Percentiles rank a stretch among this genome's conserved stretches.
Conservation (phyloP, 2,797 vertebrate species). For the Orestias chungarensis region DNA sequence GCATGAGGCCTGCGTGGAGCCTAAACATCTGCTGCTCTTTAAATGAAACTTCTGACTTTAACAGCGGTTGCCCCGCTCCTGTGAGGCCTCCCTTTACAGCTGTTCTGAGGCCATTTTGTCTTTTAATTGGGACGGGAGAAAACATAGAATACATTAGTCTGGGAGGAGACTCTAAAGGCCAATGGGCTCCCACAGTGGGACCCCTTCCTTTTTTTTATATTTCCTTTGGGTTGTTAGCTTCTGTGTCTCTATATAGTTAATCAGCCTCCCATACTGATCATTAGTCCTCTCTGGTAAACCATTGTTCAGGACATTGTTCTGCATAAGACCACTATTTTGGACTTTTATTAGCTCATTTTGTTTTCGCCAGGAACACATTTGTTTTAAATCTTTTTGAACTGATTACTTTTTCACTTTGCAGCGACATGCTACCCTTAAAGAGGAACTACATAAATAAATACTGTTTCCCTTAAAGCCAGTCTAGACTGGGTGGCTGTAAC, state of each 20-base stretch:
- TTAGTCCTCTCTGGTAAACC: conserved; percentile 24
- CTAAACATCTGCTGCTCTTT: conserved; percentile 84
- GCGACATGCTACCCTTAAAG: conserved; percentile 25
- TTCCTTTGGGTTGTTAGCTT: conserved; percentile 53
- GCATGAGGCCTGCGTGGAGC: conserved; percentile 53
- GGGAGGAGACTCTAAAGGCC: conserved; percentile 66
- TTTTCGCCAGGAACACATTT: conserved; percentile 7
- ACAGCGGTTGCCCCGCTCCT: conserved; percentile 78
- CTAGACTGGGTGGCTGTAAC: conserved; percentile 79
- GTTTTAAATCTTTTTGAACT: conserved; percentile 21
- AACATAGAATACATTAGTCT: conserved; percentile 82
- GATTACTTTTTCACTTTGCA: conserved; percentile 9
- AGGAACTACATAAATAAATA: conserved; percentile 50
- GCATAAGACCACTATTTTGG: conserved; percentile 3
- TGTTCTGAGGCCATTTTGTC: conserved; percentile 78
- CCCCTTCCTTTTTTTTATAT: conserved; percentile 43
- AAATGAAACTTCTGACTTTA: conserved; percentile 83
- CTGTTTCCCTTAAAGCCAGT: conserved; percentile 65
- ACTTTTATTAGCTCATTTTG: conserved; percentile 17
- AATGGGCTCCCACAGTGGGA: conserved; percentile 42
- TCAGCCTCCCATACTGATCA: conserved; percentile 53
- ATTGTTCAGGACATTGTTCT: conserved; percentile 22
- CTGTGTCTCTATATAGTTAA: conserved; percentile 47
- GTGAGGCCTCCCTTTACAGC: conserved; percentile 81
- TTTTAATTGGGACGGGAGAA: conserved; percentile 80